Conservation (phyloP, 2,797 vertebrate species). For the Acrossocheilus fasciatus region DNA sequence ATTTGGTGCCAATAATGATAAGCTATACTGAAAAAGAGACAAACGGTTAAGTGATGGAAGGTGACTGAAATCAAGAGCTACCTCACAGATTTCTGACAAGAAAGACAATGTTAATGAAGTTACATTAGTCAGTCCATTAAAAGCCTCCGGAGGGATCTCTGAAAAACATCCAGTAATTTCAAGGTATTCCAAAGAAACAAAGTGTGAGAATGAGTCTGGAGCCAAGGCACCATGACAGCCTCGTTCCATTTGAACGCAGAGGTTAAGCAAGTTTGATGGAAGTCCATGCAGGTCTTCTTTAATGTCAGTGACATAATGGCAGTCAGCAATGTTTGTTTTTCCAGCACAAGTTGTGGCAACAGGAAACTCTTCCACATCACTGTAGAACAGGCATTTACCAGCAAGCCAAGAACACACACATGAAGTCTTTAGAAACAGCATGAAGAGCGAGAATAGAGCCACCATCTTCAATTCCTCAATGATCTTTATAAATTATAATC, state of each 20-base stretch:
- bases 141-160: not conserved
- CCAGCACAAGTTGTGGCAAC: not conserved
- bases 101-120: not conserved
- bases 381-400: conserved; percentile 22
- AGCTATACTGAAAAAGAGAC: not conserved
- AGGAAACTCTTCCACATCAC: conserved; percentile 13
- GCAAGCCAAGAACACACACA: not conserved
- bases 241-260: not conserved
- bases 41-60: not conserved
- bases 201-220: not conserved
- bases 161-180: conserved; percentile 19
- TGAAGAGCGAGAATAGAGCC: not conserved
- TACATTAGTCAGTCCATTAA: conserved; percentile 23
- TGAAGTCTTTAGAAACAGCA: not conserved
- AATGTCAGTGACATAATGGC: conserved; percentile 1
- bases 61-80: conserved; percentile 21
- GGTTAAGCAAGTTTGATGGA: not conserved
- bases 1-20: not conserved
- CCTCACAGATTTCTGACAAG: not conserved
- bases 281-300: not conserved
- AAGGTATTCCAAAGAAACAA: conserved; percentile 12
- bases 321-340: not conserved
- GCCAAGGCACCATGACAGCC: not conserved
- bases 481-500: not conserved
- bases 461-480: not conserved